Base-by-base conservation (phyloP, 2,797 vertebrate genomes). In the Helarctos malayanus region DNA sequence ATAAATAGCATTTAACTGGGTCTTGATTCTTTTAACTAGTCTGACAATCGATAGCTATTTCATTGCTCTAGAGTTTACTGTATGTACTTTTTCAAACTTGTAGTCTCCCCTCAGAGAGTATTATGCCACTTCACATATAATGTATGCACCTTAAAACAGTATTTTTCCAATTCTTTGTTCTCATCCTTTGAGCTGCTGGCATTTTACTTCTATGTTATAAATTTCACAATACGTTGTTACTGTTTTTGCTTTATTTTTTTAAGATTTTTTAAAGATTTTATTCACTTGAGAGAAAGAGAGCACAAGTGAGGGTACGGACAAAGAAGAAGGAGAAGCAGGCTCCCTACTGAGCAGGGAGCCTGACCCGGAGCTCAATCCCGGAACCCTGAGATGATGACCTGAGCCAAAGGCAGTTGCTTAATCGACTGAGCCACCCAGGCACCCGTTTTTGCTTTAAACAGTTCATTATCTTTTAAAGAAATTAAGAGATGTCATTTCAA, bases 1-100 rank as follows among this genome's bases (percentile, higher is more conserved):
- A 1, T 23, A 84, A 76, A 91, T 1, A 75, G 4, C 86, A 97
- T 63, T 69, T 88, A 94, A 95, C 65, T n/a, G 63, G 25, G 52
- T 41, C 78, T 91, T 54, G 9, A 93, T 16, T 32, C 91, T 91
- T 80, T 76, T 79, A 83, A 49, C 21, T 10, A 84, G 52, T 63
- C 3, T 32, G 87, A 91, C 32, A 38, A 52, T 45, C 15, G 52
- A 69, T 65, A 47, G 47, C 86, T 79, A 65, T 38, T 49, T 18
- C 63, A 91, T 5, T 68, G 41, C 56, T 84, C 41, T 63, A 25
- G 47, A 88, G n/a, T 88, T 76, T n/a, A 71, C 38, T 6, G n/a
- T 11, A 38, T 32, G 2, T 5, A 27, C n/a, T 78, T 93, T 73
- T 71, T 61, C 45, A 45, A 87, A 87, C n/a, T 75, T n/a, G 59